Evolutionary conservation across 2,888 invertebrate species (phyloP).

Genomic region (Mimumesa dahlbomi): DNA sequence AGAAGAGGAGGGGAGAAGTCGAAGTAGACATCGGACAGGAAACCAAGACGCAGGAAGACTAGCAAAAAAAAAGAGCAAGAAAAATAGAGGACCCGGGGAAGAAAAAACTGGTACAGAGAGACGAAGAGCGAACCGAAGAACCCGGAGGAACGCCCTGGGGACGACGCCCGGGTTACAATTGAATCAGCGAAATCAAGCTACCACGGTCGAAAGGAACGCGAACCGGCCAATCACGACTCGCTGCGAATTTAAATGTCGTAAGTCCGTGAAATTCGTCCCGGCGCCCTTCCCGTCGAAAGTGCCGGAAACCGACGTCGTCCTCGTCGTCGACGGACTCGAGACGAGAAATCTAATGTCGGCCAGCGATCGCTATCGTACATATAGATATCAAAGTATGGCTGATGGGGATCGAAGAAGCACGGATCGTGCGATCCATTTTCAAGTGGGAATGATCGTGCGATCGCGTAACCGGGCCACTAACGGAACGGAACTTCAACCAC

Average conservation of each 20-base stretch:
- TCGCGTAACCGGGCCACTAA: background rate
- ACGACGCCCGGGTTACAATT: constrained; percentile 57
- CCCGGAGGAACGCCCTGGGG: background rate
- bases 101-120: background rate
- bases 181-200: constrained; percentile 69
- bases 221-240: constrained; percentile 61
- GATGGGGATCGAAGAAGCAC: background rate
- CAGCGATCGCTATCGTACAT: background rate
- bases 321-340: background rate
- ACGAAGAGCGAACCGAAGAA: too few relatives aligned
- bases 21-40: constrained; percentile 50
- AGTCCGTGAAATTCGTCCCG: constrained; percentile 18
- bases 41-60: constrained; percentile 24
- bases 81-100: constrained; percentile 23
- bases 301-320: background rate
- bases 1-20: too few relatives aligned
- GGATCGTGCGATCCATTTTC: constrained; percentile 5
- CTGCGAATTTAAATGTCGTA: constrained; percentile 69
- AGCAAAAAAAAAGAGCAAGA: background rate
- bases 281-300: constrained; percentile 2
- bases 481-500: background rate
- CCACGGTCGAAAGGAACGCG: constrained; percentile 44
- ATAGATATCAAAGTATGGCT: constrained; percentile 3
- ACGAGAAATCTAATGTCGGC: constrained; percentile 28
- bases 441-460: background rate